Percentiles rank a stretch among this genome's conserved stretches.
phyloP scores from a whole-genome alignment of 1,140 invertebrate species.

The Leguminivora glycinivorella region DNA sequence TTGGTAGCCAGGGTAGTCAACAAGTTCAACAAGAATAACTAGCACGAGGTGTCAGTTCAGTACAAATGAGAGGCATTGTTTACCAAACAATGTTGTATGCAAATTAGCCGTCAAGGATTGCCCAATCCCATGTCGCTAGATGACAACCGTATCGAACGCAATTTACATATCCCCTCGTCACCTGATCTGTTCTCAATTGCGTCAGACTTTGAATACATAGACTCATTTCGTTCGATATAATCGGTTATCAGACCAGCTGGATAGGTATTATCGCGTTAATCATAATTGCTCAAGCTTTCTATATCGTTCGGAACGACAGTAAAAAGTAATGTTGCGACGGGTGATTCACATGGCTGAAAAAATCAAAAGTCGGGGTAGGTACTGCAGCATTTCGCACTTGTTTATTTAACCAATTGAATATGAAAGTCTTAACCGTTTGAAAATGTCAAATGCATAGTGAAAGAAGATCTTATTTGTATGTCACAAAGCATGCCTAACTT shows the following conservation, averaged over 20 bases:
- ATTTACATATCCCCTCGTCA: constrained; percentile 18
- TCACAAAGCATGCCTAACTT: no score
- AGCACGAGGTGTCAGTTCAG: neutral
- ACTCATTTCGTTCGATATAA: neutral
- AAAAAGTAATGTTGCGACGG: neutral
- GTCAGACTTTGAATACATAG: neutral
- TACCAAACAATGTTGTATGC: constrained; percentile 17
- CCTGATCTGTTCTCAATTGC: neutral
- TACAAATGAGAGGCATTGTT: constrained; percentile 25
- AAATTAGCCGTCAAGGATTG: constrained; percentile 1
- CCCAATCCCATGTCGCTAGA: neutral
- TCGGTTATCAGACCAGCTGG: no score
- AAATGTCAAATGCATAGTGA: neutral
- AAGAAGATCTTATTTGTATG: neutral
- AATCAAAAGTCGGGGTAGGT: neutral
- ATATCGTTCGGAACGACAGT: neutral
- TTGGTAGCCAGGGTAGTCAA: neutral
- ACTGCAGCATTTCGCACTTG: neutral
- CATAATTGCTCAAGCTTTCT: neutral
- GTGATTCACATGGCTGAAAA: neutral
- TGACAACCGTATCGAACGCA: neutral
- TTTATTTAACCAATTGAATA: neutral
- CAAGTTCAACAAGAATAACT: neutral
- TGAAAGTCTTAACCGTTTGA: neutral
- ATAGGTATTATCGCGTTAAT: neutral